These are phyloP conservation scores for Drosophila meridiana DNA, from an alignment of 2,888 invertebrate genomes.

Conservation along the genomic window DNA sequence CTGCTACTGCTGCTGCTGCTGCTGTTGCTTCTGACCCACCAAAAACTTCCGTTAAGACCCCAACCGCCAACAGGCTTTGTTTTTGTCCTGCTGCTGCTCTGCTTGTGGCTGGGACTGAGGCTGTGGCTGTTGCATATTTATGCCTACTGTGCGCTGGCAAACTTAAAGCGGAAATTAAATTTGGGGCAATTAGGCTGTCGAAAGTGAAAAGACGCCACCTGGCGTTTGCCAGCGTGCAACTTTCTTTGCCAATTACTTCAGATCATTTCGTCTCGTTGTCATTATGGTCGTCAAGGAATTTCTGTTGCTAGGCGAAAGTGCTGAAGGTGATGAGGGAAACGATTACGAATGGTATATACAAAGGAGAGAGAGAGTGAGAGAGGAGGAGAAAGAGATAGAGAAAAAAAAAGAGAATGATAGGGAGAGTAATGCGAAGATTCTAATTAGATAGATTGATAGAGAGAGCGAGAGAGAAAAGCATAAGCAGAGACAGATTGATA, in stretches of 20 bases:
- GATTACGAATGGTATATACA: background rate
- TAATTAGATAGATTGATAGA: background rate
- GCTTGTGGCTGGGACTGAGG: slow-evolving; percentile 1
- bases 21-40: slow-evolving; percentile 28
- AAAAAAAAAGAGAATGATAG: background rate
- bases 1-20: slow-evolving; percentile 38
- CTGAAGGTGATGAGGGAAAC: background rate
- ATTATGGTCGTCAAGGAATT: background rate
- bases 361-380: no score
- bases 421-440: background rate
- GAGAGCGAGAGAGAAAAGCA: background rate
- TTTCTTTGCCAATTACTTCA: background rate
- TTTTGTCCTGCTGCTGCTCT: slow-evolving; percentile 34
- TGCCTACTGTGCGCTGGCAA: slow-evolving; percentile 42
- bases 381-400: background rate
- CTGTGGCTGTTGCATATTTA: slow-evolving; percentile 69
- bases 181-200: slow-evolving; percentile 68
- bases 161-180: slow-evolving; percentile 77
- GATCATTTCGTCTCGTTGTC: background rate
- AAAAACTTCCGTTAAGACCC: slow-evolving; percentile 34
- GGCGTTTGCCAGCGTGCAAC: slow-evolving; percentile 14
- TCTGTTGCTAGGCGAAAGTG: background rate
- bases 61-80: slow-evolving; percentile 38
- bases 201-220: slow-evolving; percentile 48
- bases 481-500: no score